Conservation (phyloP, 2,888 invertebrate species). For the Pristionchus japonicus region DNA sequence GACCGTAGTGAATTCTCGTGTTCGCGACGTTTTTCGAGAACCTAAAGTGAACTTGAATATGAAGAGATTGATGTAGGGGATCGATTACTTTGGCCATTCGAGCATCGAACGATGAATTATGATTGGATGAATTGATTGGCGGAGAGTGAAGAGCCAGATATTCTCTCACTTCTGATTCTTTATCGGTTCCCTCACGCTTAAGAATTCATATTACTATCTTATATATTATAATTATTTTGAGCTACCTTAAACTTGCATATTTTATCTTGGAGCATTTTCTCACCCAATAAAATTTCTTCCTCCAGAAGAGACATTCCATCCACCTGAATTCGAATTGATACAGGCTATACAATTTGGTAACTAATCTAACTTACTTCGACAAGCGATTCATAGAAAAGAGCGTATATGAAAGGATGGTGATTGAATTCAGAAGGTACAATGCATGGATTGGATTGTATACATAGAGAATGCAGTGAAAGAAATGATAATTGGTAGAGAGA, state of each 20-base stretch:
- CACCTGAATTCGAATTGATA: neutral
- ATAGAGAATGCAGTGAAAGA: slow-evolving; percentile 25
- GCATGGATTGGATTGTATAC: slow-evolving; percentile 30
- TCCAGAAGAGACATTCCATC: slow-evolving; percentile 24
- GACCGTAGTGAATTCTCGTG: neutral
- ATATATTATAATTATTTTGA: neutral
- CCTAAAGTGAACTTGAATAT: neutral
- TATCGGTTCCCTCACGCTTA: neutral
- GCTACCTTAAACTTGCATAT: slow-evolving; percentile 35
- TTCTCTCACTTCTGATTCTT: neutral
- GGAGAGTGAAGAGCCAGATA: slow-evolving; percentile 16
- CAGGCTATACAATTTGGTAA: neutral
- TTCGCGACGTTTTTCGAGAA: slow-evolving; percentile 39
- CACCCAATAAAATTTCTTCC: slow-evolving; percentile 35
- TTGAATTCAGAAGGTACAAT: slow-evolving; percentile 21
- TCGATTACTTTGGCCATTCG: neutral
- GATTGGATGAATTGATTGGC: neutral
- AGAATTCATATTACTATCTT: neutral
- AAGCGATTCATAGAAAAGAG: slow-evolving; percentile 23
- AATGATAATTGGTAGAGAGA: slow-evolving; percentile 19
- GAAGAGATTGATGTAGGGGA: neutral
- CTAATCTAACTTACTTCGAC: neutral
- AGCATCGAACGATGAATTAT: slow-evolving; percentile 1
- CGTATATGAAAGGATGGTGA: slow-evolving; percentile 36
- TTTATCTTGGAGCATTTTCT: slow-evolving; percentile 35